Evolutionary conservation across 2,797 vertebrate species (phyloP), one percentile per base, ranked within the genome.

Genomic region (Neosilurus mollespiculum): DNA sequence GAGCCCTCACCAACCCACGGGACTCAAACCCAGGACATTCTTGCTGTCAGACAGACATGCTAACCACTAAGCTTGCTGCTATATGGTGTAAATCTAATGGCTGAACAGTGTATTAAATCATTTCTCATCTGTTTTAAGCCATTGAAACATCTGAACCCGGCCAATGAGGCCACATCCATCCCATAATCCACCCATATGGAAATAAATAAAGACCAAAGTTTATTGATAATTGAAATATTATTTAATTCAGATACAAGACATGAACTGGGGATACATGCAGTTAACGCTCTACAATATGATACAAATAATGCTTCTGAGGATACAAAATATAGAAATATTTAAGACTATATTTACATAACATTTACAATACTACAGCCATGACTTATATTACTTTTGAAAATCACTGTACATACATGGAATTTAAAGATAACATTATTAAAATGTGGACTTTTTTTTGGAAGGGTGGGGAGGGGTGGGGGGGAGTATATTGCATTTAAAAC

Each of bases 261-360:
- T 93, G 92, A 94, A 93, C 93, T 92, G 93, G 90, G 91, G 92
- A 93, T 93, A 83, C 94, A 94, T 94, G 95, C 94, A 95, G 93
- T 90, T 91, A 92, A 94, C 91, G 93, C 92, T 89, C 93, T 94
- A 88, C 83, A 88, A 80, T 88, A 91, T 94, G 92, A 94, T 95
- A 95, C 94, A 94, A 94, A 94, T 94, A 93, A 94, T 95, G 92
- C 92, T 92, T 95, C 90, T 94, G 92, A 93, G 93, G 92, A 94
- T 95, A 95, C 94, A 95, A 95, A 95, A 95, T 95, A 95, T 91
- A 95, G 93, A 95, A 94, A 95, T 94, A 95, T 95, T 93, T 94
- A 94, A 93, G 94, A 95, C 94, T 91, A 93, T 94, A 94, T 95
- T 90, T 95, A 95, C 94, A 95, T 75, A 90, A 93, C 94, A 94